These are phyloP conservation scores for Prionace glauca DNA, from an alignment of 2,797 vertebrate species.

Conservation along the genomic window DNA sequence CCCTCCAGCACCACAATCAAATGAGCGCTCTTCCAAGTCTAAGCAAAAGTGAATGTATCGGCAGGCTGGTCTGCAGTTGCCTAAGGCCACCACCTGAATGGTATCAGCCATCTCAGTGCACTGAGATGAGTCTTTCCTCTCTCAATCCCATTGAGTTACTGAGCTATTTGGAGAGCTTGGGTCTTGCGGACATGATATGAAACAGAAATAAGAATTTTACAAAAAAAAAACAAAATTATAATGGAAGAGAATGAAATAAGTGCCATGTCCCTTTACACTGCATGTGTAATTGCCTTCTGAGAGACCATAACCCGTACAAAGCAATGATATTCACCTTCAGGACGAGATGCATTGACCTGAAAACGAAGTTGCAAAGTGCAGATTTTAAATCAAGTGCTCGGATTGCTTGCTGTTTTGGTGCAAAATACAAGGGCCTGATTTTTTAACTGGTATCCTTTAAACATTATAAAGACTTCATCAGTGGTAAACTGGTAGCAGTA, in stretches of 20 bases:
- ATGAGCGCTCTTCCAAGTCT: not conserved
- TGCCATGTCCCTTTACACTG: not conserved
- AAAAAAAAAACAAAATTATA: not conserved
- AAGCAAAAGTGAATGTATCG: not conserved
- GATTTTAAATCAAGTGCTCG: not conserved
- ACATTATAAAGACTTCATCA: not conserved
- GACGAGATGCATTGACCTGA: not conserved
- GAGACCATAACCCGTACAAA: not conserved
- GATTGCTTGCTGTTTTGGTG: not conserved
- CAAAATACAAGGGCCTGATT: not conserved
- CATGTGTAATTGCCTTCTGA: not conserved
- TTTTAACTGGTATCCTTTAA: not conserved
- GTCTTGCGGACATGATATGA: not conserved
- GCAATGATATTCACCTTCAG: not conserved
- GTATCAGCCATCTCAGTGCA: not conserved
- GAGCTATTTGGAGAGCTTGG: not conserved
- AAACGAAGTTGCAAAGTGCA: not conserved
- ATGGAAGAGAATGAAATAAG: not conserved
- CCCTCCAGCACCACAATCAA: not conserved
- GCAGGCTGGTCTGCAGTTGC: not conserved
- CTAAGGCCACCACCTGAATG: not conserved
- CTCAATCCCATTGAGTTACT: not conserved
- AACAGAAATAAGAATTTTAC: not conserved
- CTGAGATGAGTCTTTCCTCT: not conserved
- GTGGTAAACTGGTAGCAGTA: not conserved